Evolutionary conservation across 2,797 vertebrate genomes (phyloP), one percentile per base, ranked within the genome.

Genomic region (Rhynchonycteris naso): DNA sequence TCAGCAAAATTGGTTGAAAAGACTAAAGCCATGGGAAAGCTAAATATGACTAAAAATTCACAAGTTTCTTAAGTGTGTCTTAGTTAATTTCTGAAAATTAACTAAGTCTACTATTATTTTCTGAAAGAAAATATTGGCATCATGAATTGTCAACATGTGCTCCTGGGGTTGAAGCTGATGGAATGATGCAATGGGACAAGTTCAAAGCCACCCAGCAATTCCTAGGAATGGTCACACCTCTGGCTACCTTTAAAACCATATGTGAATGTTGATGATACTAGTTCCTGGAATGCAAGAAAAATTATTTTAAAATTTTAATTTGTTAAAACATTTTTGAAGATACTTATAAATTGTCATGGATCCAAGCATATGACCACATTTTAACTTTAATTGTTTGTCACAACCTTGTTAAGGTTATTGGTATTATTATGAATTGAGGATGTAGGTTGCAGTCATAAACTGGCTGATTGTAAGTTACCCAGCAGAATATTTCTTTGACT

Each of bases 251-350:
- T 92, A 78, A 56, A 78, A 50, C 16, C 10, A 0, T 66, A 19
- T 63, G 18, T 88, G 30, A 81, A 18, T 88, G 28, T 43, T 85
- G 38, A 38, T 56, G 5, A 65, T 81, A 33, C 15, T 86, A 65
- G 19, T 94, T 92, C 59, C 52, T 88, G 24, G 66, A 59, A 63
- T 79, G 12, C 68, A 90, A 50, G 13, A 76, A 83, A 76, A 76
- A 81, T 7, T 47, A 50, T 19, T 91, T 82, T 18, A 38, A 54
- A 24, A 7, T 12, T 13, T 56, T 76, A 88, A 88, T 12, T 38
- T 83, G 9, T 81, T 87, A 58, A 90, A 85, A 59, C 18, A 82
- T 76, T 96, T 91, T 92, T 85, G 6, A 95, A 93, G 43, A 69
- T 52, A 68, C 30, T 35, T 84, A 33, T 43, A 78, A 72, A 68